phyloP scores from a whole-genome alignment of 1,140 invertebrate genomes.

The Ephestia elutella region DNA sequence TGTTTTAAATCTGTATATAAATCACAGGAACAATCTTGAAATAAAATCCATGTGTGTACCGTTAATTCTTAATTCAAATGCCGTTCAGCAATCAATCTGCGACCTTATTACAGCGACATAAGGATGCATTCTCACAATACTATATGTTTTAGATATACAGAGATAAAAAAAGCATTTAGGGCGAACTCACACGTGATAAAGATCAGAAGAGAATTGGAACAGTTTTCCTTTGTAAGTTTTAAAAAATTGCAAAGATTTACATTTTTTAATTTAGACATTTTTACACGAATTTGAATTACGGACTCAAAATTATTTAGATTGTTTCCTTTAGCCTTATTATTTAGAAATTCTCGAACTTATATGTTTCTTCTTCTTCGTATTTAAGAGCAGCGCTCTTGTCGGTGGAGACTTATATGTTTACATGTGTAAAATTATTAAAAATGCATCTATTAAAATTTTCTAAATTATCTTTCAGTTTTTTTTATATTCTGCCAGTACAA shows the following conservation, averaged over 20 bases:
- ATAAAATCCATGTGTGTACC: background rate
- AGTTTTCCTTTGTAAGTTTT: background rate
- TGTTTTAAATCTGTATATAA: background rate
- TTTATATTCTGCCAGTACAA: no score
- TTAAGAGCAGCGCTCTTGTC: no score
- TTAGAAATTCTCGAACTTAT: no score
- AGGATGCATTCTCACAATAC: background rate
- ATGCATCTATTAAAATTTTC: no score
- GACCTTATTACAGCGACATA: background rate
- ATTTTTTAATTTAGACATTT: background rate
- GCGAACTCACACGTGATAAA: background rate
- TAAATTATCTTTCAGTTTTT: no score
- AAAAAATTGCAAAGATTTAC: background rate
- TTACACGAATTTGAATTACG: background rate
- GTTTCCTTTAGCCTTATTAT: no score
- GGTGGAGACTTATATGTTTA: no score
- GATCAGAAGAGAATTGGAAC: background rate
- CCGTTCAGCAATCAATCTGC: background rate
- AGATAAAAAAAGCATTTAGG: slow-evolving; percentile 4
- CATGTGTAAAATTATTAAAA: no score
- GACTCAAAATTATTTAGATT: no score
- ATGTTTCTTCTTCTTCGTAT: no score
- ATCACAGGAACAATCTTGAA: background rate
- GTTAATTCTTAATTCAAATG: slow-evolving; percentile 1
- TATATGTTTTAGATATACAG: background rate